phyloP scores from a whole-genome alignment of 2,113 vertebrate genomes.

The Mormyrus lacerda region DNA sequence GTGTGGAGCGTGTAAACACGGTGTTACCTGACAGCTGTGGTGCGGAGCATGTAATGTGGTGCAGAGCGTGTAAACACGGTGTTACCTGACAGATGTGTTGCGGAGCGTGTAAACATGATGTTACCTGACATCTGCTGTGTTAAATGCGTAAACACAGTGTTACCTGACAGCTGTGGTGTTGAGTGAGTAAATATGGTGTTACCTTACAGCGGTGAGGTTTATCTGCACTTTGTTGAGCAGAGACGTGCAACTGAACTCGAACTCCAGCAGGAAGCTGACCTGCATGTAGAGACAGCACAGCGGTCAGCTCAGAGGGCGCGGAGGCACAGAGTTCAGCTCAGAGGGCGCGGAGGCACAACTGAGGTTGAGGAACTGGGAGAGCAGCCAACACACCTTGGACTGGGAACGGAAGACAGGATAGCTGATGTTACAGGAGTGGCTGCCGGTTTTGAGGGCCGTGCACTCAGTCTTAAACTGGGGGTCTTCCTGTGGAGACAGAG shows the following conservation, averaged over 20 bases:
- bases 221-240: conserved; percentile 70
- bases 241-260: conserved; percentile 82
- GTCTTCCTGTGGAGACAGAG: conserved; percentile 57
- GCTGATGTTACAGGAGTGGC: conserved; percentile 72
- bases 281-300: conserved; percentile 36
- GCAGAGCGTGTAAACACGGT: neutral
- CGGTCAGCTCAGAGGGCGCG: neutral
- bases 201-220: conserved; percentile 71
- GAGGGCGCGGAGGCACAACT: neutral
- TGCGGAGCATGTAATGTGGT: neutral
- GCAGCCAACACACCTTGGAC: conserved; percentile 63
- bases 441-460: conserved; percentile 50
- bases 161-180: conserved; percentile 58
- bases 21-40: conserved; percentile 64
- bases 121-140: conserved; percentile 64
- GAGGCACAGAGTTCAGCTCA: neutral
- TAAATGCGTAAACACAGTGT: conserved; percentile 2
- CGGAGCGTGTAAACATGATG: neutral
- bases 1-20: neutral
- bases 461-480: conserved; percentile 77
- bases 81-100: neutral
- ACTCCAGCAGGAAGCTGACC: conserved; percentile 81
- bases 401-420: conserved; percentile 78
- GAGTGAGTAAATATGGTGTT: conserved; percentile 19
- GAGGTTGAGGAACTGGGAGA: neutral